These are phyloP conservation scores for Forbesichthys agassizii DNA, from an alignment of 2,113 vertebrate species.

Conservation along the genomic window DNA sequence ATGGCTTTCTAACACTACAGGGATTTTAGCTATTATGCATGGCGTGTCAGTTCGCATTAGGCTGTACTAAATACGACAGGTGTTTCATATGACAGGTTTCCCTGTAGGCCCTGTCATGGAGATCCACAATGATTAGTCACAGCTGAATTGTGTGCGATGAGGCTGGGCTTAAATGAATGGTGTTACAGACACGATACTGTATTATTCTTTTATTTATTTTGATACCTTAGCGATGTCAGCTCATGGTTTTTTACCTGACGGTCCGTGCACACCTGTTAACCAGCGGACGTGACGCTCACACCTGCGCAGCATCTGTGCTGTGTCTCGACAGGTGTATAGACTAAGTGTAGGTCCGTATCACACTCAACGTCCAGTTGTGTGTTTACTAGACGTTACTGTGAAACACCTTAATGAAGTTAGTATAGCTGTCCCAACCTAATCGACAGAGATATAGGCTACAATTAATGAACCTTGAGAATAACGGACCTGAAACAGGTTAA, in stretches of 20 bases:
- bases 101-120: background rate
- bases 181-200: constrained; percentile 13
- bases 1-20: too few species aligned
- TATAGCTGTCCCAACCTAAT: background rate
- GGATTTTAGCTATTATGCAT: background rate
- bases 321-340: constrained; percentile 44
- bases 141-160: constrained; percentile 58
- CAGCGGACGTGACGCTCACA: background rate
- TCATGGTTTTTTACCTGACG: background rate
- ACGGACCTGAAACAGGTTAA: constrained; percentile 44
- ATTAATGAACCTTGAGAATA: constrained; percentile 12
- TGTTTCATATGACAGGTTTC: constrained; percentile 3
- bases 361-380: background rate
- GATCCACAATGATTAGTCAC: constrained; percentile 31
- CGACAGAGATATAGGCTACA: background rate
- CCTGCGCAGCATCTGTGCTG: background rate
- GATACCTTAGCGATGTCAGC: constrained; percentile 28
- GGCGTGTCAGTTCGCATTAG: constrained; percentile 11
- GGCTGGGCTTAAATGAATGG: constrained; percentile 10
- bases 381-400: background rate
- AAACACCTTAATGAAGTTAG: background rate
- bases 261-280: constrained; percentile 34
- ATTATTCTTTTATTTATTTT: constrained; percentile 28
- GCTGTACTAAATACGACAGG: constrained; percentile 23
- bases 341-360: too few species aligned